Evolutionary conservation across 1,140 invertebrate species (phyloP).

Genomic region (Drosophila funebris): DNA sequence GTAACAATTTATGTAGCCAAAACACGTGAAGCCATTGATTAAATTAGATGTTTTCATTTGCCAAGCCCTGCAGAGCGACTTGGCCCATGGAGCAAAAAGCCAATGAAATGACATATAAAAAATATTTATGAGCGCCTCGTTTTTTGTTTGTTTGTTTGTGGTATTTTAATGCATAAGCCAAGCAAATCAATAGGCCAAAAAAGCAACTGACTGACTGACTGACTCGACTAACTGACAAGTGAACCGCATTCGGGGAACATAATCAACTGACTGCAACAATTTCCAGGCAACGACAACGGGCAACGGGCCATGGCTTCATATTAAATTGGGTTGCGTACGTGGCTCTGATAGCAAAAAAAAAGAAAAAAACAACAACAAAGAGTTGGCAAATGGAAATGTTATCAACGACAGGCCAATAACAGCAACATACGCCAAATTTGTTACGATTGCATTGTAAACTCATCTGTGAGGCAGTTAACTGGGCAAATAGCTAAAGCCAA

Average conservation of each 20-base stretch:
- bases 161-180: conserved; percentile 67
- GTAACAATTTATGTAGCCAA: conserved; percentile 72
- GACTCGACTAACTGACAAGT: conserved; percentile 52
- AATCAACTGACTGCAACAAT: conserved; percentile 59
- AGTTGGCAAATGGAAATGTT: conserved; percentile 59
- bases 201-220: conserved; percentile 9
- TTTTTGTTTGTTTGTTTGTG: conserved; percentile 52
- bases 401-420: conserved; percentile 63
- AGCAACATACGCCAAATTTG: conserved; percentile 56
- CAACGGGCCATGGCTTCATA: conserved; percentile 25
- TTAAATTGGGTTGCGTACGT: conserved; percentile 71
- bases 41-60: conserved; percentile 69
- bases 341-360: conserved; percentile 10
- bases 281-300: conserved; percentile 25
- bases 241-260: conserved; percentile 52
- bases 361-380: background rate
- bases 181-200: conserved; percentile 52
- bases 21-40: conserved; percentile 79
- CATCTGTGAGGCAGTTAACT: conserved; percentile 65
- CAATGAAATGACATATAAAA: conserved; percentile 69
- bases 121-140: conserved; percentile 68
- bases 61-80: conserved; percentile 53
- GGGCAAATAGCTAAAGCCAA: conserved; percentile 50
- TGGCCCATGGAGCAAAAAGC: conserved; percentile 19
- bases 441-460: conserved; percentile 58